Base-by-base conservation (phyloP, 2,888 invertebrate genomes). In the Sipha maydis region DNA sequence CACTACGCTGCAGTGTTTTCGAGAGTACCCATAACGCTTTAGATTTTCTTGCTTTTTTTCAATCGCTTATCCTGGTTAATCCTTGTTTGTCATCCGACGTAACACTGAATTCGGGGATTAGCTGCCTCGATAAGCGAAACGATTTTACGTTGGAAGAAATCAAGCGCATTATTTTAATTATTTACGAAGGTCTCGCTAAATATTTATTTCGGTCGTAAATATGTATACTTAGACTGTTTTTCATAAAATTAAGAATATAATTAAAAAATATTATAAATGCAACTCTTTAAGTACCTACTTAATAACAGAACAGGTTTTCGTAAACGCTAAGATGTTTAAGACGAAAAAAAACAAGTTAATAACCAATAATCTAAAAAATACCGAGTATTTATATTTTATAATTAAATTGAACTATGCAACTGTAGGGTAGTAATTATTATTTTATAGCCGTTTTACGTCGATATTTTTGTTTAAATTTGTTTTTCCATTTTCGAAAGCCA, bases 361-460 rank as follows among this genome's bases (percentile, higher is more conserved):
- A 77, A 84, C 77, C 77, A 54, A 77, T 77, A 77, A 77, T 85
- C 77, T 76, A 85, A 85, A 85, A 85, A 34, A 69, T 7, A 67
- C 31, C 38, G 75, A 83, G 84, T 61, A 77, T 77, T 67, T 77
- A 67, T 67, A 48, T 85, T 67, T 67, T 77, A 76, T 76, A 76
- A 84, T 84, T 76, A 76, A 85, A 84, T 76, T 76, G 76, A 84
- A 77, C 67, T 41, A 61, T 41, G 41, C 67, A 67, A 9, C 75
- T 38, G n/a, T 21, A 77, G 76, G 76, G 85, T 85, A 69, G 85
- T 85, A 85, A 85, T 85, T 85, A 85, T 85, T 85, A 41, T 85
- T 85, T 84, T 84, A 76, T 61, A 34, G 83, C 73, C 56, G 25
- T 83, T 83, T 83, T 54, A 83, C 83, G 71, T 83, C 38, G n/a